Base-by-base conservation (phyloP, 2,888 invertebrate species). In the Tenthredo mesomela region DNA sequence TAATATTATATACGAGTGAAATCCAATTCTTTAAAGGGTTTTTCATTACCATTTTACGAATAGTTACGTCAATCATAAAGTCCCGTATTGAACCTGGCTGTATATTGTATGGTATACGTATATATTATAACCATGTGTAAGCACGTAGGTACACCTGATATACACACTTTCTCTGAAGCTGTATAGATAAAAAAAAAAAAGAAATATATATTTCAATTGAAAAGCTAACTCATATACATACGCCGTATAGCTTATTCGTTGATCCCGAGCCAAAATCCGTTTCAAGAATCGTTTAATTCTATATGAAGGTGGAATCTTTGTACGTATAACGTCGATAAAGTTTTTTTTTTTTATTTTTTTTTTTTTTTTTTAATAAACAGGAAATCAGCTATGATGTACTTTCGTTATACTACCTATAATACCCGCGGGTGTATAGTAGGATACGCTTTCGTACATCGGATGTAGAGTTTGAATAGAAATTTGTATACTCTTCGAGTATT, bases 111-210 rank as follows among this genome's bases (percentile, higher is more conserved):
- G 9, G 12, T n/a, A 73, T 73, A 43, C 43, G 71, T 40, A 73
- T 2, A 2, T 33, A 33, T 43, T 43, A 73, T 21, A 40, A 43
- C 40, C 33, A 15, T n/a, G 70, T 37, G 70, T 70, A 73, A 21
- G 43, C 67, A 67, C n/a, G n/a, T 29, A 29, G 33, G 21, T 73
- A 73, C 4, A 73, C 43, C 43, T 43, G 71, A 77, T 77, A 77
- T 77, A 40, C 40, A 73, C 77, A 77, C 77, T 77, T 77, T 77
- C 77, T 77, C 77, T 50, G 77, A 54, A 54, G 54, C 15, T 77
- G 77, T 40, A 33, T 40, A 33, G 33, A 77, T 77, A 21, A 50
- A 50, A 50, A 7, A 50, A 29, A 37, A n/a, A 37, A 9, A 70
- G 12, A 40, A 29, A 75, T 15, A 21, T 2, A 37, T 37, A 43